phyloP scores from a whole-genome alignment of 2,888 invertebrate genomes.

The Ceriagrion tenellum region DNA sequence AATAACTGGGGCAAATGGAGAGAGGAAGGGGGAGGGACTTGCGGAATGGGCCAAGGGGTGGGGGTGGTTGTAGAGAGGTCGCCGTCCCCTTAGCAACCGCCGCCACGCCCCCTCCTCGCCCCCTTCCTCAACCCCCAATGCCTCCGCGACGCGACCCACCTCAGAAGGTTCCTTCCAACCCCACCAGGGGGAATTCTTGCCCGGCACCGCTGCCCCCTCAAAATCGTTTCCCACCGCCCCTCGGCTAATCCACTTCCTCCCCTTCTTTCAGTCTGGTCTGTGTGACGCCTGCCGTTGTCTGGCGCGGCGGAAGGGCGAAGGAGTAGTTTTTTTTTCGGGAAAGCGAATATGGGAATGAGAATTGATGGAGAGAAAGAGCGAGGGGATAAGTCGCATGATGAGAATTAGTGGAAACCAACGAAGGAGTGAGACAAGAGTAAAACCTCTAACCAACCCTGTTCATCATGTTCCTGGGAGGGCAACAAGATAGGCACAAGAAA shows the following conservation, averaged over 20 bases:
- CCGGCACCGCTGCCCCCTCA: too few relatives aligned
- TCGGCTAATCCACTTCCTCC: background rate
- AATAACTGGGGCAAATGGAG: background rate
- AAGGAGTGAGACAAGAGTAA: too few relatives aligned
- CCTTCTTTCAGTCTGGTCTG: conserved; percentile 51
- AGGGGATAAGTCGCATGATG: too few relatives aligned
- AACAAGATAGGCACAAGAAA: too few relatives aligned
- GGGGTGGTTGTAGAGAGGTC: background rate
- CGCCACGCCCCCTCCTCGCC: background rate
- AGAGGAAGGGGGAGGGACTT: background rate
- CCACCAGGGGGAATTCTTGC: too few relatives aligned
- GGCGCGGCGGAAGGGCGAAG: conserved; percentile 39
- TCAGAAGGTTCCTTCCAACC: background rate
- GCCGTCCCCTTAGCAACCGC: background rate
- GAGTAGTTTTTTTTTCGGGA: background rate
- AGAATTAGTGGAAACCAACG: too few relatives aligned
- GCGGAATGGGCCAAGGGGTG: background rate
- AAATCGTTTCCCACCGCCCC: too few relatives aligned
- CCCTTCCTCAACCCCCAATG: background rate
- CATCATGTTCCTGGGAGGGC: too few relatives aligned
- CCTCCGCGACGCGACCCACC: background rate
- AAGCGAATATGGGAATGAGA: background rate
- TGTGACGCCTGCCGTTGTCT: conserved; percentile 49
- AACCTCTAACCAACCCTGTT: too few relatives aligned
- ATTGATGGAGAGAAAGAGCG: background rate